These are phyloP conservation scores for Hycleus phaleratus DNA, from an alignment of 1,140 invertebrate species.

Conservation along the genomic window DNA sequence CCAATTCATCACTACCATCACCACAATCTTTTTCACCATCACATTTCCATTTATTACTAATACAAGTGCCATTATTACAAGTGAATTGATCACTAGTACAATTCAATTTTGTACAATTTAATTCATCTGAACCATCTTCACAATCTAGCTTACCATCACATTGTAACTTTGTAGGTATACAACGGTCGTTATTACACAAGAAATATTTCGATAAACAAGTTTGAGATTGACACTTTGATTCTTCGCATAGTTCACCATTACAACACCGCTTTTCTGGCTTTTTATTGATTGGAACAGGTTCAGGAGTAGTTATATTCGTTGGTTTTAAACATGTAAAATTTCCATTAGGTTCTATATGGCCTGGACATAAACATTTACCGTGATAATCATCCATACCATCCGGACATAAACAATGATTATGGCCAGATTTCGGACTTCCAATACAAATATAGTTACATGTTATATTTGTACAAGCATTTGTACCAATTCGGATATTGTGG, in stretches of 20 bases:
- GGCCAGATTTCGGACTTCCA: conserved; percentile 55
- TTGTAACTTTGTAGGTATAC: conserved; percentile 57
- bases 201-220: conserved; percentile 61
- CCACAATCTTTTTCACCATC: conserved; percentile 51
- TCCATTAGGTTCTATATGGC: conserved; percentile 46
- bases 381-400: conserved; percentile 59
- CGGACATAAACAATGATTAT: conserved; percentile 64
- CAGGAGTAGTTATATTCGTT: conserved; percentile 34
- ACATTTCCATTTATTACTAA: conserved; percentile 36
- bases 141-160: conserved; percentile 64
- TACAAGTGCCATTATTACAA: conserved; percentile 54
- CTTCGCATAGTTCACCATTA: too few relatives aligned
- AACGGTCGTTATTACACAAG: conserved; percentile 56
- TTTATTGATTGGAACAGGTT: too few relatives aligned
- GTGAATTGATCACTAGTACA: conserved; percentile 63
- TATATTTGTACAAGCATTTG: conserved; percentile 56
- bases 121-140: conserved; percentile 70
- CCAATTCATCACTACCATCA: conserved; percentile 50
- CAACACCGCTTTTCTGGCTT: too few relatives aligned
- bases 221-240: too few relatives aligned
- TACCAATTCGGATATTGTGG: conserved; percentile 58
- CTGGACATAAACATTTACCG: conserved; percentile 63
- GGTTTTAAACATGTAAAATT: conserved; percentile 63
- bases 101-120: conserved; percentile 57
- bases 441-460: conserved; percentile 66